Evolutionary conservation across 2,797 vertebrate species (phyloP).

Genomic region (Rhyacichthys aspro): DNA sequence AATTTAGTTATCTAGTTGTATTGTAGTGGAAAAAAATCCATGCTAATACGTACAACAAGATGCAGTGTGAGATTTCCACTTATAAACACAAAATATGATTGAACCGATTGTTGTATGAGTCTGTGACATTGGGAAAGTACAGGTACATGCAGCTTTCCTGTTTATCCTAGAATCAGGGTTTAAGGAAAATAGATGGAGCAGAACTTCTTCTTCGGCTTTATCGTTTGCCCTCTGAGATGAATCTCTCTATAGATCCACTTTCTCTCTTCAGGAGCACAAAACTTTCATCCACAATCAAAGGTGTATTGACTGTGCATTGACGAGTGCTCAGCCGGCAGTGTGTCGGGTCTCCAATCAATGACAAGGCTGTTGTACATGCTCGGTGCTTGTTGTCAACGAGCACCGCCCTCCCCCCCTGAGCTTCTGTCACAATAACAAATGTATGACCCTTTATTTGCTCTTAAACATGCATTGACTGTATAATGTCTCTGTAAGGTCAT

Average conservation of each 20-base stretch:
- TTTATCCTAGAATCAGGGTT: conserved; percentile 67
- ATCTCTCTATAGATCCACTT: conserved; percentile 75
- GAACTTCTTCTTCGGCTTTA: conserved; percentile 42
- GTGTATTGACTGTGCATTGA: conserved; percentile 78
- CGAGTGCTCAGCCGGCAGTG: conserved; percentile 65
- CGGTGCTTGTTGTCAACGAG: conserved; percentile 46
- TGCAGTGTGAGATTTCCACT: too few species aligned
- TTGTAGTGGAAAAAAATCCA: too few species aligned
- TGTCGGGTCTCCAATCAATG: conserved; percentile 78
- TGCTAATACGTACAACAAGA: too few species aligned
- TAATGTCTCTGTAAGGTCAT: not conserved
- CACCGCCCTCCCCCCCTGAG: conserved; percentile 50
- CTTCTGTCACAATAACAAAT: conserved; percentile 30
- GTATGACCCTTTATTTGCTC: conserved; percentile 14
- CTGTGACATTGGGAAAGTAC: too few species aligned
- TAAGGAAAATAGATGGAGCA: conserved; percentile 52
- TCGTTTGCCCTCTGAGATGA: conserved; percentile 72
- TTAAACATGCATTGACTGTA: not conserved
- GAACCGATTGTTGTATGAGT: too few species aligned
- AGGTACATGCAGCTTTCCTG: conserved; percentile 35
- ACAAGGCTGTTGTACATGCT: conserved; percentile 61
- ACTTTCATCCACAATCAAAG: conserved; percentile 78
- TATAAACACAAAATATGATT: too few species aligned
- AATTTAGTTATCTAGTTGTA: too few species aligned
- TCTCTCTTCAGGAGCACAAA: conserved; percentile 72